Conservation (phyloP, 2,113 vertebrate species). For the Tetrax tetrax region DNA sequence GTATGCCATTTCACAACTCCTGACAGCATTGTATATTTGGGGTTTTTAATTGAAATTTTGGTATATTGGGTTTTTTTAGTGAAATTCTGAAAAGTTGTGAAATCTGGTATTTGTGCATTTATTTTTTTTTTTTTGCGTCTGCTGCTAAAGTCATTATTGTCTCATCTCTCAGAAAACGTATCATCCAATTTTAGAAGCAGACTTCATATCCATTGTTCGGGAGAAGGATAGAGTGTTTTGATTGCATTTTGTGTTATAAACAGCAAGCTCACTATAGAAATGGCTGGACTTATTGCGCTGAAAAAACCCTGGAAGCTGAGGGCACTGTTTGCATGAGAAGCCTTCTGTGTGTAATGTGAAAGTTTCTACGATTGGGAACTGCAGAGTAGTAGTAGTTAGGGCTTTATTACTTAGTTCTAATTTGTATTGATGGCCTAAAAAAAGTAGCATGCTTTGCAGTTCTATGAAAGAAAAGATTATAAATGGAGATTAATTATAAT, state of each 20-base stretch:
- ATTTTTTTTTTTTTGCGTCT: background rate
- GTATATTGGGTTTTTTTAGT: background rate
- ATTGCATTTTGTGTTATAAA: constrained; percentile 53
- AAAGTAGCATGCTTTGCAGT: constrained; percentile 96
- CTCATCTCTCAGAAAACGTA: constrained; percentile 35
- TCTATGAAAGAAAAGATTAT: constrained; percentile 96
- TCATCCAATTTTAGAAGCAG: constrained; percentile 65
- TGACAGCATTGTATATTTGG: background rate
- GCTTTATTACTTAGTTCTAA: constrained; percentile 93
- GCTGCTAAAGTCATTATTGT: constrained; percentile 61
- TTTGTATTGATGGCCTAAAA: constrained; percentile 98
- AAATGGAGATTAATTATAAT: constrained; percentile 99
- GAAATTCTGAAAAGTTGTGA: constrained; percentile 22
- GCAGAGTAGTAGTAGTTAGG: constrained; percentile 78
- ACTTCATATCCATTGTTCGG: constrained; percentile 44
- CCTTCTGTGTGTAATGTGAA: constrained; percentile 68
- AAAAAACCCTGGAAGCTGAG: constrained; percentile 54
- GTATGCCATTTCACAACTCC: constrained; percentile 22
- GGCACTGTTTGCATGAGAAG: constrained; percentile 69
- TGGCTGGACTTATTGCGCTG: constrained; percentile 64
- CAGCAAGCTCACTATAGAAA: constrained; percentile 47
- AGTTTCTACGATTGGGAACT: constrained; percentile 76
- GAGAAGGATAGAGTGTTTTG: constrained; percentile 22
- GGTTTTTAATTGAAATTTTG: no score
- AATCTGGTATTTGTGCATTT: constrained; percentile 3